Conservation (phyloP, 2,113 vertebrate species). For the Brienomyrus longianalis region DNA sequence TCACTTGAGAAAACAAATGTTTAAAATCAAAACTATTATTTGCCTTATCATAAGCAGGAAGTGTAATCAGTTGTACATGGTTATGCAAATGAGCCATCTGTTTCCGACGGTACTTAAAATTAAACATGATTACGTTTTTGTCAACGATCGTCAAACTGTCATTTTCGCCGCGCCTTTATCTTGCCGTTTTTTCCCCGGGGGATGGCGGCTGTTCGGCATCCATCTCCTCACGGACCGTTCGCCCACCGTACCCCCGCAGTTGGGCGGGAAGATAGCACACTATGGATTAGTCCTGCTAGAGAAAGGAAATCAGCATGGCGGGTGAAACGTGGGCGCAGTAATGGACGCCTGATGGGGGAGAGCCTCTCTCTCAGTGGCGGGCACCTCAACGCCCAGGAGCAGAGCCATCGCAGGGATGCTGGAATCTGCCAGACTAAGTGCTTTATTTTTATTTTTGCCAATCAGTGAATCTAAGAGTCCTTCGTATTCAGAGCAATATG, state of each 20-base stretch:
- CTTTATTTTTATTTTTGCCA: neutral
- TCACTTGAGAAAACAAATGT: slow-evolving; percentile 16
- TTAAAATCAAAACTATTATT: slow-evolving; percentile 17
- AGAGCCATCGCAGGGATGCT: neutral
- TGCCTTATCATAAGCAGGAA: slow-evolving; percentile 2
- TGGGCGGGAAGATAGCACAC: neutral
- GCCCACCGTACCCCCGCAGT: neutral
- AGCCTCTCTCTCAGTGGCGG: neutral
- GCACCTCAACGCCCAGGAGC: neutral
- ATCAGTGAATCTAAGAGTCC: neutral
- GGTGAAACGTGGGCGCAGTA: neutral
- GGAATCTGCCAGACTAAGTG: neutral
- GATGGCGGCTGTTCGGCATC: neutral
- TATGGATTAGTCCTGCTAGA: neutral
- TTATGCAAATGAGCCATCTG: slow-evolving; percentile 18
- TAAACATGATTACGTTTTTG: slow-evolving; percentile 13
- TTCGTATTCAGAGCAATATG: slow-evolving; percentile 30
- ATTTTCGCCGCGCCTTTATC: neutral
- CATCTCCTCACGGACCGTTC: neutral
- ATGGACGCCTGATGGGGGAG: neutral
- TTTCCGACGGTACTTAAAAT: slow-evolving; percentile 12
- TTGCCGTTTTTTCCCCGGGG: neutral
- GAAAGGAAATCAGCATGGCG: neutral
- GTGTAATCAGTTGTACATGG: slow-evolving; percentile 14
- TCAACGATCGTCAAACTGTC: slow-evolving; percentile 2